Percentiles rank a stretch among this genome's conserved stretches.
phyloP scores from a whole-genome alignment of 92 coral and sea anemone genomes.

The Palythoa caribaeorum region DNA sequence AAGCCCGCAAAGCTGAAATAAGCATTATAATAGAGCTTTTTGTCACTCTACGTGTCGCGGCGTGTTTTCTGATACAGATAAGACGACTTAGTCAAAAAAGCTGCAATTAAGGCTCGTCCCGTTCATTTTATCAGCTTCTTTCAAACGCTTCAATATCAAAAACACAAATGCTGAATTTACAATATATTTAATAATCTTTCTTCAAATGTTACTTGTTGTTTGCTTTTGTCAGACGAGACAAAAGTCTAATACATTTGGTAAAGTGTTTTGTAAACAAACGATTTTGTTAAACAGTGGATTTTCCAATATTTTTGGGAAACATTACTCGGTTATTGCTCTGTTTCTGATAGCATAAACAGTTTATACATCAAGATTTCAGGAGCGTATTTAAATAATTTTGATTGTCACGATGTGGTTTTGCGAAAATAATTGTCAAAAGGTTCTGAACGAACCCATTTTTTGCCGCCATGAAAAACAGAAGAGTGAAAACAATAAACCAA shows the following conservation, averaged over 20 bases:
- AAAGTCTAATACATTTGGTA: slow-evolving; percentile 20
- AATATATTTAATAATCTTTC: background rate
- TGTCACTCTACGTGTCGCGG: background rate
- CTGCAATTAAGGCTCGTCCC: slow-evolving; percentile 2
- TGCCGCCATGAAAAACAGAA: background rate
- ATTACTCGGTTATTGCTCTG: background rate
- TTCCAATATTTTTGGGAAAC: slow-evolving; percentile 13
- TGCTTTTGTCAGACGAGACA: slow-evolving; percentile 33
- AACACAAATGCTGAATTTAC: background rate
- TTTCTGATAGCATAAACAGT: slow-evolving; percentile 24
- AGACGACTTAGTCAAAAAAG: background rate
- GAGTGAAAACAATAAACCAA: background rate
- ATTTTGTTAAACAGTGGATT: slow-evolving; percentile 28
- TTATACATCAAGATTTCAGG: background rate
- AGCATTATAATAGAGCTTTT: background rate
- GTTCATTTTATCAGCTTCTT: background rate
- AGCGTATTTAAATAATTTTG: background rate
- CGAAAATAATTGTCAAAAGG: background rate
- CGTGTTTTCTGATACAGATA: background rate
- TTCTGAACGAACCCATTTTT: background rate
- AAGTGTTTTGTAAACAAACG: slow-evolving; percentile 39
- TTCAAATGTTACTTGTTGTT: slow-evolving; percentile 9
- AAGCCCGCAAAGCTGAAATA: background rate
- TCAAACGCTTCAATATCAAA: background rate
- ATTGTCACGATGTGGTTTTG: background rate